phyloP scores from a whole-genome alignment of 2,888 invertebrate genomes.

The Meloe dianella region DNA sequence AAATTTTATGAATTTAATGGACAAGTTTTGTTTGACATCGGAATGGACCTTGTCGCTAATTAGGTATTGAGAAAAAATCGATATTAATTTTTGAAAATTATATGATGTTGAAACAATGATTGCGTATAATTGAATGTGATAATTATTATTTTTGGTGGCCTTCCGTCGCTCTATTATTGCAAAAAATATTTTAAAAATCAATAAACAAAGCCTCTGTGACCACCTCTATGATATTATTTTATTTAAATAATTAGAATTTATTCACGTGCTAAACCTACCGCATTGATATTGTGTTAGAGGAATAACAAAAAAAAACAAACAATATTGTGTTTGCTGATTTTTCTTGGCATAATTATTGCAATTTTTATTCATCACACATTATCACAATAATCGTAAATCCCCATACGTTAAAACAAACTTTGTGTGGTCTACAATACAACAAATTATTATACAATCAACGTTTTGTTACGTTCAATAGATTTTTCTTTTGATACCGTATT shows the following conservation, averaged over 20 bases:
- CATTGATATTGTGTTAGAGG: slow-evolving; percentile 37
- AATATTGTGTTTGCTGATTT: slow-evolving; percentile 41
- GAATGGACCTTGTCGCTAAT: too few species aligned
- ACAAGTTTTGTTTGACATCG: too few species aligned
- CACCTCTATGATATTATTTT: slow-evolving; percentile 40
- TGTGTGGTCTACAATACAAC: slow-evolving; percentile 51
- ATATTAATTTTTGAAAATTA: too few species aligned
- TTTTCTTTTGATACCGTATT: slow-evolving; percentile 33
- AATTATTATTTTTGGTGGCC: too few species aligned
- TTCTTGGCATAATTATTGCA: slow-evolving; percentile 53
- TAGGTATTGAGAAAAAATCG: too few species aligned
- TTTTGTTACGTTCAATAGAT: slow-evolving; percentile 33
- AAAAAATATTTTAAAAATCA: too few species aligned
- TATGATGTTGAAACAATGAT: too few species aligned
- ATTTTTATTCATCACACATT: slow-evolving; percentile 53
- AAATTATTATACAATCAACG: slow-evolving; percentile 47
- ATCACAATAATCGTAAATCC: slow-evolving; percentile 52
- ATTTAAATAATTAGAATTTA: slow-evolving; percentile 43
- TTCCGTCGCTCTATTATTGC: too few species aligned
- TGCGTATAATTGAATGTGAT: too few species aligned
- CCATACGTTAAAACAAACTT: slow-evolving; percentile 42
- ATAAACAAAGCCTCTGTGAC: slow-evolving; percentile 19
- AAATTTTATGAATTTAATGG: too few species aligned
- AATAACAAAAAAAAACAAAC: slow-evolving; percentile 43
- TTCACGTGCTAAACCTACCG: slow-evolving; percentile 49